Evolutionary conservation across 64 coral and sea anemone species (phyloP), one percentile per base, ranked within the genome.

Genomic region (Montipora foliosa): DNA sequence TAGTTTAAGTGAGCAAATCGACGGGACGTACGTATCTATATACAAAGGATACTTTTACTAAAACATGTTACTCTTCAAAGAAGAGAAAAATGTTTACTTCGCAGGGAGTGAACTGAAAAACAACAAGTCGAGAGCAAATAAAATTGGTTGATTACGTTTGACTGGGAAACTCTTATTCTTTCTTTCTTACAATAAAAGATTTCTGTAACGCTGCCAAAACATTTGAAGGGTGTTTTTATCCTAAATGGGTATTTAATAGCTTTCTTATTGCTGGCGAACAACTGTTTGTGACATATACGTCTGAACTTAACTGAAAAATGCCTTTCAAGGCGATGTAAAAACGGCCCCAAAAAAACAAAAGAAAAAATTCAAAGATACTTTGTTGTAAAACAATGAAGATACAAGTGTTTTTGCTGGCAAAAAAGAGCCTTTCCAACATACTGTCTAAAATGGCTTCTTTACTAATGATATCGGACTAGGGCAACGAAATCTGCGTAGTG

Each of bases 181-280:
- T 81, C 9, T 58, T 59, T 25, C 22, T 44, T 13, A 45, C 10
- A 82, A 82, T 22, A 82, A 82, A 82, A 66, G 55, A 44, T 82
- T 21, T 2, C 45, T 82, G 55, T 82, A 46, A 16, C 14, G 13
- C 59, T 64, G 80, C 80, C 80, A 66, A 82, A 82, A 82, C 22
- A 82, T 82, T 21, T 82, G 55, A 82, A 82, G 80, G 44, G 57
- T 44, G 57, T 82, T 82, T 64, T 66, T 5, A 16, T 44, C 4
- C 2, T 64, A 57, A 82, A 82, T 22, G 24, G 24, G 80, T 62
- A 25, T 62, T 13, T 64, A 64, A 15, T 37, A 45, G 55, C 11
- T 82, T 15, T 82, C 13, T 15, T 17, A 44, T 82, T 61, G 12
- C 20, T 17, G 24, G 5, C 8, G 29, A 11, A 6, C 3, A 60